Conservation (phyloP, 2,113 vertebrate species). For the Notothenia coriiceps region DNA sequence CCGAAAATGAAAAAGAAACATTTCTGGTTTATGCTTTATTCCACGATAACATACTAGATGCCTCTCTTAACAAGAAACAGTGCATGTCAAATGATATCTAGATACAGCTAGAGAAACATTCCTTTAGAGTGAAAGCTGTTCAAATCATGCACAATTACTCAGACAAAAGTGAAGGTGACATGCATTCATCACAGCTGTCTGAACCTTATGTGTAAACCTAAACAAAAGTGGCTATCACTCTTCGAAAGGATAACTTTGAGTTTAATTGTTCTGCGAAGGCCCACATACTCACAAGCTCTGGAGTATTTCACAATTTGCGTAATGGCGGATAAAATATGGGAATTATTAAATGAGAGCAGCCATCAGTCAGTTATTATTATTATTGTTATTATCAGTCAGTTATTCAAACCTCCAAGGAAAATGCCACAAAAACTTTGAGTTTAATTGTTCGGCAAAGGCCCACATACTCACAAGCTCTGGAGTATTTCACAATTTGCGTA, state of each 20-base stretch:
- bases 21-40: conserved; percentile 64
- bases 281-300: conserved; percentile 6
- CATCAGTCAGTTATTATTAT: not conserved
- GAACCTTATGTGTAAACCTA: conserved; percentile 25
- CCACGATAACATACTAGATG: conserved; percentile 56
- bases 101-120: conserved; percentile 69
- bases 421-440: conserved; percentile 18
- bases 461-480: conserved; percentile 5
- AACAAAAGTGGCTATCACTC: conserved; percentile 10
- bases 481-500: not conserved
- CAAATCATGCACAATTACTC: conserved; percentile 49
- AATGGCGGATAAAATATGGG: conserved; percentile 19
- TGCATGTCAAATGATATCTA: conserved; percentile 59
- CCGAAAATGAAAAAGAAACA: conserved; percentile 43
- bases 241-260: conserved; percentile 17
- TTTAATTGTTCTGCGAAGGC: conserved; percentile 4
- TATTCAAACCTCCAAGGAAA: conserved; percentile 17
- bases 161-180: conserved; percentile 44
- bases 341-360: conserved; percentile 8
- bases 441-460: conserved; percentile 5
- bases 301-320: not conserved
- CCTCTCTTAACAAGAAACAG: conserved; percentile 54
- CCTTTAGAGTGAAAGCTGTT: conserved; percentile 52
- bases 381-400: too few species aligned
- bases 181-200: conserved; percentile 63